phyloP scores from a whole-genome alignment of 2,113 vertebrate species.

The Platanista minor region DNA sequence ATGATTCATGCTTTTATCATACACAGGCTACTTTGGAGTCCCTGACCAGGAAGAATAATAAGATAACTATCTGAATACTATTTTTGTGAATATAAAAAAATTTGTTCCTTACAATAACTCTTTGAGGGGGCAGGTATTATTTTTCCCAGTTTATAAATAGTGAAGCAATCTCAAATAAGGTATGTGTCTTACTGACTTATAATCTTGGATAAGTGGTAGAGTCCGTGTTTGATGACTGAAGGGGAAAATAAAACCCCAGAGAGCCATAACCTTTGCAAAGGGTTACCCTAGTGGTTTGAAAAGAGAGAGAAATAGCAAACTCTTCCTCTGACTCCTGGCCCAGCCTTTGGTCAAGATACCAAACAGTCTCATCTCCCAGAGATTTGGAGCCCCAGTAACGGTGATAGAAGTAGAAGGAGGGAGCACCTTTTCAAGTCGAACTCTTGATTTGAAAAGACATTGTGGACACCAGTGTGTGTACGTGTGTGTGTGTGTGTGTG shows the following conservation, averaged over 20 bases:
- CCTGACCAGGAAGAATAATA: not conserved
- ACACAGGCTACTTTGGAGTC: not conserved
- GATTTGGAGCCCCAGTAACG: not conserved
- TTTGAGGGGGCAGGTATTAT: not conserved
- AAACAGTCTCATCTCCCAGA: not conserved
- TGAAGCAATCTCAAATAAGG: not conserved
- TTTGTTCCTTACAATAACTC: not conserved
- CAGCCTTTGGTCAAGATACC: not conserved
- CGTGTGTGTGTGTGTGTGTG: not conserved
- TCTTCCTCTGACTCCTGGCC: not conserved
- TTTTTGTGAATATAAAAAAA: not conserved
- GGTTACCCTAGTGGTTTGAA: not conserved
- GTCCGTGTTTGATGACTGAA: not conserved
- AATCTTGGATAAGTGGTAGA: not conserved
- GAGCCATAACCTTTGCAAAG: not conserved
- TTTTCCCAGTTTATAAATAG: not conserved
- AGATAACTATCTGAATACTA: not conserved
- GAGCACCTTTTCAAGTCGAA: not conserved
- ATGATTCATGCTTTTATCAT: not conserved
- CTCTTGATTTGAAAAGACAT: not conserved
- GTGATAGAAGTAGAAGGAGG: not conserved
- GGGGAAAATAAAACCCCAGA: not conserved
- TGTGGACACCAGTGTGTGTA: not conserved
- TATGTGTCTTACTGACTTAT: not conserved
- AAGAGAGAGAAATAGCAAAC: not conserved